Evolutionary conservation across 1,140 invertebrate genomes (phyloP).

Genomic region (Phocides pigmalion): DNA sequence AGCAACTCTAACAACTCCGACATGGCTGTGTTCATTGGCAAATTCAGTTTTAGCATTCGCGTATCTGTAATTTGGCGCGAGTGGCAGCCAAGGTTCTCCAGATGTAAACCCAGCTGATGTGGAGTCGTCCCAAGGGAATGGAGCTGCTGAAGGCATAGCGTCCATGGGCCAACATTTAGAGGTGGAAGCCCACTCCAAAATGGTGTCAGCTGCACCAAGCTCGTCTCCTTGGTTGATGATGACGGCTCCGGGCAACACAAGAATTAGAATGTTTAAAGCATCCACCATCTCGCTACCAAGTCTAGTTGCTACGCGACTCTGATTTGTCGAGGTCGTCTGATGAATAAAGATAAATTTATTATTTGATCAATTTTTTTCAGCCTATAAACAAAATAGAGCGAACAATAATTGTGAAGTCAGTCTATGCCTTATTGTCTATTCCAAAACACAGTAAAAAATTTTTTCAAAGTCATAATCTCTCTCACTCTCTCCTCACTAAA

Average conservation of each 20-base stretch:
- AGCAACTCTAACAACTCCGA: conserved; percentile 62
- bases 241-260: conserved; percentile 86
- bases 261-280: conserved; percentile 84
- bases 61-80: conserved; percentile 82
- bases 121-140: conserved; percentile 89
- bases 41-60: conserved; percentile 84
- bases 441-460: no score
- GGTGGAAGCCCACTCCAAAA: conserved; percentile 61
- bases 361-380: no score
- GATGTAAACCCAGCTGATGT: conserved; percentile 84
- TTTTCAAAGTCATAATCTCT: no score
- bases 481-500: no score
- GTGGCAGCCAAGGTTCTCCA: conserved; percentile 84
- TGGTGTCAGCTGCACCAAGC: conserved; percentile 86
- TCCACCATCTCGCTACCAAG: conserved; percentile 84
- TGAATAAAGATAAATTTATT: conserved; percentile 6
- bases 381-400: no score
- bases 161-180: conserved; percentile 59
- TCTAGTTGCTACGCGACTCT: conserved; percentile 78
- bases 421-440: no score
- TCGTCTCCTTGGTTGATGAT: conserved; percentile 90
- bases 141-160: conserved; percentile 75
- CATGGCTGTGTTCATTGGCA: conserved; percentile 60
- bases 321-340: conserved; percentile 84
- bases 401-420: no score